Conservation (phyloP, 2,113 vertebrate genomes). For the Calyptommatus sinebrachiatus region DNA sequence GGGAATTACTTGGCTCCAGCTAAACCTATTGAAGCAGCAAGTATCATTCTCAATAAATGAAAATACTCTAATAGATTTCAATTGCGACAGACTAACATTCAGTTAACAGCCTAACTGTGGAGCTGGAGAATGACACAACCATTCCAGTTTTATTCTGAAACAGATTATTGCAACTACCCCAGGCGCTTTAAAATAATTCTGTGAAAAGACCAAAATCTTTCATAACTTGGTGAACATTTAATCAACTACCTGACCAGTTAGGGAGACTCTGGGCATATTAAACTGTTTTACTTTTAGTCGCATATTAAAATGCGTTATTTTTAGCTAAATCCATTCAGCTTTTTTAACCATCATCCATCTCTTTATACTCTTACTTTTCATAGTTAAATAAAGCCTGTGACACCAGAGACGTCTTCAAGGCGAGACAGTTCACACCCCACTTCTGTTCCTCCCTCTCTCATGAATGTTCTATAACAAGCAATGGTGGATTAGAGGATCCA, state of each 20-base stretch:
- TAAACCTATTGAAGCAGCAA: slow-evolving; percentile 27
- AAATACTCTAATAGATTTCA: background rate
- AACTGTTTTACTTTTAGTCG: background rate
- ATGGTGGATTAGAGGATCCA: no score
- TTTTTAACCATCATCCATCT: background rate
- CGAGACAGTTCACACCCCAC: background rate
- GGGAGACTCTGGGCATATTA: background rate
- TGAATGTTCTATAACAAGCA: no score
- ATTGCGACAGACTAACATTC: slow-evolving; percentile 12
- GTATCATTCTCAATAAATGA: slow-evolving; percentile 8
- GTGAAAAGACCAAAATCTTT: slow-evolving; percentile 17
- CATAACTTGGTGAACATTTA: slow-evolving; percentile 8
- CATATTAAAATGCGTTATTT: background rate
- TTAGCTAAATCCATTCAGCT: background rate
- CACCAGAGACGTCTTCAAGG: no score
- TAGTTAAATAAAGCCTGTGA: background rate
- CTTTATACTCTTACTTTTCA: background rate
- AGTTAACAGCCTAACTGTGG: background rate
- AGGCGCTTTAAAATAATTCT: slow-evolving; percentile 28
- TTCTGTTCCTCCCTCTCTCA: no score
- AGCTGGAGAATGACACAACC: background rate
- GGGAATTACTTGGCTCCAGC: background rate
- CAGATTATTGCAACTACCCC: accelerated
- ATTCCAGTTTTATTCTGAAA: slow-evolving; percentile 22
- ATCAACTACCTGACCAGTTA: slow-evolving; percentile 16